Evolutionary conservation across 2,888 invertebrate genomes (phyloP).

Genomic region (Thymelicus sylvestris): DNA sequence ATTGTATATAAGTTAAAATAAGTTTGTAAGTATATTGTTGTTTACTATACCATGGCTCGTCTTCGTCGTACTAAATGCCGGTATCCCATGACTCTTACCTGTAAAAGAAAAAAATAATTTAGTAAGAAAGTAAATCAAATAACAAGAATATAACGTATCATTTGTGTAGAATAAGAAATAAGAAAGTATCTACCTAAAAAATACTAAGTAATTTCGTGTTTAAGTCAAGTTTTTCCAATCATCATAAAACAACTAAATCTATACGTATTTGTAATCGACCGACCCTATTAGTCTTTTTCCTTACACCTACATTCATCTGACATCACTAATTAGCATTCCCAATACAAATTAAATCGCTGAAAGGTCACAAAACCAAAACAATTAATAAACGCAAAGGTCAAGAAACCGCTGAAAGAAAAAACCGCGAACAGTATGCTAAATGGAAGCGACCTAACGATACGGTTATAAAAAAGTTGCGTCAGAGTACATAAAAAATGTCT

Average conservation of each 20-base stretch:
- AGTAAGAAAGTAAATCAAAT: not conserved
- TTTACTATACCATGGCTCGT: slow-evolving; percentile 25
- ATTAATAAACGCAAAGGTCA: slow-evolving; percentile 18
- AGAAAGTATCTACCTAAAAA: no score
- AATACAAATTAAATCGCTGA: not conserved
- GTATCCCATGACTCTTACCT: slow-evolving; percentile 48
- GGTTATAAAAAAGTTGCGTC: slow-evolving; percentile 82
- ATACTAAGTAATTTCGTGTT: no score
- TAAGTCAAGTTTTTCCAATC: no score
- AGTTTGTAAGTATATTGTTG: not conserved
- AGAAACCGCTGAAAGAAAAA: slow-evolving; percentile 24
- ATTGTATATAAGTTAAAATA: not conserved
- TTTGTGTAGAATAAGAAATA: no score
- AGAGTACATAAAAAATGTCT: slow-evolving; percentile 83
- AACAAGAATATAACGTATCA: not conserved
- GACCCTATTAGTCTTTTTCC: no score
- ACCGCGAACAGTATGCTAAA: slow-evolving; percentile 13
- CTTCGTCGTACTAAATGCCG: slow-evolving; percentile 11
- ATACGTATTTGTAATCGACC: no score
- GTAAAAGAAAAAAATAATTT: slow-evolving; percentile 45
- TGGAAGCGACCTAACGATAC: slow-evolving; percentile 59
- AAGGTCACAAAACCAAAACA: not conserved
- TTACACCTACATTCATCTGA: not conserved
- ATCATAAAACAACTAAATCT: no score
- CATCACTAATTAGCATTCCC: not conserved